These are phyloP conservation scores for Botia kubotai DNA, from an alignment of 2,797 vertebrate genomes.

Conservation along the genomic window DNA sequence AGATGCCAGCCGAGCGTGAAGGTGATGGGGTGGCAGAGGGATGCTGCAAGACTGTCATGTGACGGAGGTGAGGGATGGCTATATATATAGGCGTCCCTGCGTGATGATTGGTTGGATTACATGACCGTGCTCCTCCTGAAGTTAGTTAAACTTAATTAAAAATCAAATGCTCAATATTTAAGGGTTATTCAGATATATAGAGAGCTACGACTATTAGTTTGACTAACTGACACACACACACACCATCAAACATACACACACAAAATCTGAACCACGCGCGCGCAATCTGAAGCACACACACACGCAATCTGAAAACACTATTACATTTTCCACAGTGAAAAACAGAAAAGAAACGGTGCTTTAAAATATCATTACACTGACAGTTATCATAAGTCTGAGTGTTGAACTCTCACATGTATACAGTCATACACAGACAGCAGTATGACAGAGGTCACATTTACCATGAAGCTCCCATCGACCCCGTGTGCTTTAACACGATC, in stretches of 20 bases:
- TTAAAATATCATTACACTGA: too few species aligned
- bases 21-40: too few species aligned
- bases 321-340: neutral
- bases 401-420: neutral
- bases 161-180: too few species aligned
- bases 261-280: neutral
- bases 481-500: slow-evolving; percentile 27
- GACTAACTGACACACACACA: slow-evolving; percentile 2
- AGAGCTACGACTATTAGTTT: too few species aligned
- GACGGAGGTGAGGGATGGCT: too few species aligned
- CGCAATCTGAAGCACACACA: neutral
- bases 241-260: slow-evolving; percentile 34
- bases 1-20: too few species aligned
- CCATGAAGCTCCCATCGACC: slow-evolving; percentile 50
- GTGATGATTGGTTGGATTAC: too few species aligned
- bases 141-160: too few species aligned
- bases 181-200: too few species aligned
- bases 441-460: slow-evolving; percentile 40
- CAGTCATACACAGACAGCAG: slow-evolving; percentile 9
- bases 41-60: too few species aligned
- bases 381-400: neutral
- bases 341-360: neutral
- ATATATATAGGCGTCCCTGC: too few species aligned
- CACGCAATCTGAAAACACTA: neutral
- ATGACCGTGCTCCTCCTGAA: too few species aligned